Percentiles rank a stretch among this genome's conserved stretches.
Conservation (phyloP, 30 jellyfish, hydroid and myxozoan genomes). For the Turritopsis rubra region DNA sequence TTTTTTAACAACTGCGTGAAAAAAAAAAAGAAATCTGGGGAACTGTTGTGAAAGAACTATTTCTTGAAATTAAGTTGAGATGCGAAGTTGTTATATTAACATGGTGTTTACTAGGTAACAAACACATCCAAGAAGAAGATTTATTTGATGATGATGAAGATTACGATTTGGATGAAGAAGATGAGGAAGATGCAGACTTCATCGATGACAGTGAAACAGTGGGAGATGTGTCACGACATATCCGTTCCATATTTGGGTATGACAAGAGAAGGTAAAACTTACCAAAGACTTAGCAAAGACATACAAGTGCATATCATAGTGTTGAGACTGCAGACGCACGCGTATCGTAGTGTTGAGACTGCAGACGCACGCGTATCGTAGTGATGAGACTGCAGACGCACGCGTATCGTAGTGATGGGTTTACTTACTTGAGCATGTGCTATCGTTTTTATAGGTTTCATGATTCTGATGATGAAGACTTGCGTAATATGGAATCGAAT, state of each 20-base stretch:
- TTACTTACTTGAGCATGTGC: too few relatives aligned
- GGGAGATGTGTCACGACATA: conserved; percentile 63
- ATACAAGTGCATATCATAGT: too few relatives aligned
- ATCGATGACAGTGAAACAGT: conserved; percentile 71
- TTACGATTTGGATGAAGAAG: conserved; percentile 52
- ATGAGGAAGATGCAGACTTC: conserved; percentile 69
- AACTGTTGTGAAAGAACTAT: too few relatives aligned
- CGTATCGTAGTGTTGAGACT: too few relatives aligned
- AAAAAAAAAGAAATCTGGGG: too few relatives aligned
- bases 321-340: too few relatives aligned
- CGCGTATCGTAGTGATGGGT: too few relatives aligned
- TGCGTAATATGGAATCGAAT: conserved; percentile 69
- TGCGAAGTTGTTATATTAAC: background rate
- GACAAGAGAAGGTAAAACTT: conserved; percentile 75
- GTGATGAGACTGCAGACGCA: too few relatives aligned
- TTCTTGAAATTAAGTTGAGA: too few relatives aligned
- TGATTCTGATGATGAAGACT: conserved; percentile 75
- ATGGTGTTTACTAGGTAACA: conserved; percentile 12
- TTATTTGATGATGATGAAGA: conserved; percentile 36
- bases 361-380: too few relatives aligned
- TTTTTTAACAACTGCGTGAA: too few relatives aligned
- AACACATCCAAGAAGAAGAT: conserved; percentile 23
- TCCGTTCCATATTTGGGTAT: conserved; percentile 69
- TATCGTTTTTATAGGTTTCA: conserved; percentile 36
- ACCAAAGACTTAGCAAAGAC: background rate